Base-by-base conservation (phyloP, 1,140 invertebrate species). In the Atta cephalotes region DNA sequence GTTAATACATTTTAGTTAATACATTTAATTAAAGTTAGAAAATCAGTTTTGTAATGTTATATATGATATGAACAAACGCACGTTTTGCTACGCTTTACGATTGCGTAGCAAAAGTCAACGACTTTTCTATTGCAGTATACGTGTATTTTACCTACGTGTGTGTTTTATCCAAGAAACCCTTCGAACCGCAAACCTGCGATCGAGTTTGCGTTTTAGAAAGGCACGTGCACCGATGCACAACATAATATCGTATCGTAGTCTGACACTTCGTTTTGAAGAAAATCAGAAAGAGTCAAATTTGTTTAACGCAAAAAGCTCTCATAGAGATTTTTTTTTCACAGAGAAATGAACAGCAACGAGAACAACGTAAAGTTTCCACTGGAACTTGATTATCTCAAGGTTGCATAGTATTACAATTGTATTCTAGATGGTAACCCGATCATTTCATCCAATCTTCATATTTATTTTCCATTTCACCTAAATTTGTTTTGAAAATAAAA, bases 201-300 rank as follows among this genome's bases (percentile, higher is more conserved):
- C 68, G 74, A 16, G 60, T 68, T 68, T 45, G 76, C 68, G 53
- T 63, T 80, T 80, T 62, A 49, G 87, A 89, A 87, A 89, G 87
- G 76, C 60, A 51, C 68, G 45, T 60, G 62, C 31, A 53, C 49
- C 77, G 56, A 53, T 82, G 62, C 14, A 53, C 72, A 56, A 28
- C 18, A 31, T 25, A 74, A 79, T 45, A 45, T 74, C 65, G 87
- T 87, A 77, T 60, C 78, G 85, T 39, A 74, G 53, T 89, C 89
- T 70, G 77, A 88, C 89, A 80, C 68, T 77, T 66, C 66, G 56
- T 49, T 49, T 16, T 62, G 71, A 74, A 78, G 63, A 71, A 70
- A 90, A 85, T 76, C 80, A 70, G 86, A 85, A 62, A 68, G 49
- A 90, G 68, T 31, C 80, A 31, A 74, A 90, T 87, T 85, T 85